phyloP scores from a whole-genome alignment of 2,797 vertebrate species.

The Danio choprae region DNA sequence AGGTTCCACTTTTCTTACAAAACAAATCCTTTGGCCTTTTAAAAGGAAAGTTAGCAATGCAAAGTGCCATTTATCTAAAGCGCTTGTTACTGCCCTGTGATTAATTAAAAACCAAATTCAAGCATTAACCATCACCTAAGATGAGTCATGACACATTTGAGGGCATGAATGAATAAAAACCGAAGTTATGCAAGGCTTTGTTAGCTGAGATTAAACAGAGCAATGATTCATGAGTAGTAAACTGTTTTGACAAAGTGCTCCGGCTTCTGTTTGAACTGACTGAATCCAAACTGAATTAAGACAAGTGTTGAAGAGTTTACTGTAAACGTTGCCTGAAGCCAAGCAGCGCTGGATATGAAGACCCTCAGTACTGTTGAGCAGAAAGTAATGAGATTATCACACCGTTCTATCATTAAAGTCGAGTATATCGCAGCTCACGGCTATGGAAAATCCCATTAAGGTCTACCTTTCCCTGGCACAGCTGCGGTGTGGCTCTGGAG shows the following conservation, averaged over 20 bases:
- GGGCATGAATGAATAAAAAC: constrained; percentile 24
- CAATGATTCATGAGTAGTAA: constrained; percentile 22
- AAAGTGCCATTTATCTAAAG: background rate
- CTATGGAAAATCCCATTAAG: constrained; percentile 69
- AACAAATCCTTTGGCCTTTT: constrained; percentile 11
- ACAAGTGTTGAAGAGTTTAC: constrained; percentile 25
- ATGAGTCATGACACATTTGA: background rate
- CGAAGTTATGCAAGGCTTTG: constrained; percentile 17
- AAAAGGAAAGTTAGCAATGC: constrained; percentile 9
- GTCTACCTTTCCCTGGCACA: constrained; percentile 60
- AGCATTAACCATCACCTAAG: constrained; percentile 24
- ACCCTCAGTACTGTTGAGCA: constrained; percentile 60
- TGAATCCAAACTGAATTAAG: constrained; percentile 38
- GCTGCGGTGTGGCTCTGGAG: constrained; percentile 44
- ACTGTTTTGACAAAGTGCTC: constrained; percentile 18
- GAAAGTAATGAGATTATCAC: constrained; percentile 71
- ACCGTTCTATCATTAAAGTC: constrained; percentile 64
- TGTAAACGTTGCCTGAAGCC: constrained; percentile 47
- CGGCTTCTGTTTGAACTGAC: constrained; percentile 30
- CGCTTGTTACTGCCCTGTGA: constrained; percentile 21
- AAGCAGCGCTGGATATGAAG: constrained; percentile 51
- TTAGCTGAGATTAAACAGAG: constrained; percentile 18
- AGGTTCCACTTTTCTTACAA: background rate
- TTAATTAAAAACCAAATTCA: constrained; percentile 13
- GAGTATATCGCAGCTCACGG: constrained; percentile 65